phyloP scores from a whole-genome alignment of 2,797 vertebrate species.

The Enteromius afrohamiltoni region DNA sequence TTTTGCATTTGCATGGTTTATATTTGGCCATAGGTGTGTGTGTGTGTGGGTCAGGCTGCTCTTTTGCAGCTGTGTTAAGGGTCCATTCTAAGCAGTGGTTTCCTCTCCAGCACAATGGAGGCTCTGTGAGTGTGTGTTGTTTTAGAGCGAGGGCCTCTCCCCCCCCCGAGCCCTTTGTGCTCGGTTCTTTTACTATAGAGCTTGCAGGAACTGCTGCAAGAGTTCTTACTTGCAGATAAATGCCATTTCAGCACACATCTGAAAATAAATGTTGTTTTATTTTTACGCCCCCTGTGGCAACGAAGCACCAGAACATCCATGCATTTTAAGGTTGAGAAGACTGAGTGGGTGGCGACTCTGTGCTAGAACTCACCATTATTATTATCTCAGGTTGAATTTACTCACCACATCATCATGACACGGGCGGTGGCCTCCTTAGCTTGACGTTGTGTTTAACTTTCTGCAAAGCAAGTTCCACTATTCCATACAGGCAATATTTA shows the following conservation, averaged over 20 bases:
- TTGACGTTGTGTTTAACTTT: conserved; percentile 14
- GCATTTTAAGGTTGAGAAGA: conserved; percentile 14
- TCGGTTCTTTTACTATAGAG: conserved; percentile 33
- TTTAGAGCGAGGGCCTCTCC: conserved; percentile 76
- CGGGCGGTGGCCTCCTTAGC: not conserved
- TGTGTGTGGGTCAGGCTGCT: conserved; percentile 52
- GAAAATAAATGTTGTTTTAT: conserved; percentile 26
- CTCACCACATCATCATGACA: conserved; percentile 7
- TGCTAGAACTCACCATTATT: not conserved
- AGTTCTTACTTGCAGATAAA: conserved; percentile 35
- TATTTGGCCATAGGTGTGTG: conserved; percentile 17
- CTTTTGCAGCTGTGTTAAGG: conserved; percentile 68
- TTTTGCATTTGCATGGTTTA: not conserved
- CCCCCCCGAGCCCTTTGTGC: conserved; percentile 69
- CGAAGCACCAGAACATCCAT: conserved; percentile 12
- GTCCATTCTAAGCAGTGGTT: conserved; percentile 70
- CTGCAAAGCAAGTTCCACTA: not conserved
- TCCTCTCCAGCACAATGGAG: conserved; percentile 77
- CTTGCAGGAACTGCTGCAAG: conserved; percentile 39
- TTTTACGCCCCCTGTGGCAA: not conserved
- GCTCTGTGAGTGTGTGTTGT: conserved; percentile 78
- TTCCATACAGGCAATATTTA: not conserved
- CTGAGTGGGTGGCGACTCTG: conserved; percentile 4
- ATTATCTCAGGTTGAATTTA: conserved; percentile 23
- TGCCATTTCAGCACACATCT: conserved; percentile 3